Evolutionary conservation across 2,797 vertebrate species (phyloP).

Genomic region (Pipistrellus pipistrellus): DNA sequence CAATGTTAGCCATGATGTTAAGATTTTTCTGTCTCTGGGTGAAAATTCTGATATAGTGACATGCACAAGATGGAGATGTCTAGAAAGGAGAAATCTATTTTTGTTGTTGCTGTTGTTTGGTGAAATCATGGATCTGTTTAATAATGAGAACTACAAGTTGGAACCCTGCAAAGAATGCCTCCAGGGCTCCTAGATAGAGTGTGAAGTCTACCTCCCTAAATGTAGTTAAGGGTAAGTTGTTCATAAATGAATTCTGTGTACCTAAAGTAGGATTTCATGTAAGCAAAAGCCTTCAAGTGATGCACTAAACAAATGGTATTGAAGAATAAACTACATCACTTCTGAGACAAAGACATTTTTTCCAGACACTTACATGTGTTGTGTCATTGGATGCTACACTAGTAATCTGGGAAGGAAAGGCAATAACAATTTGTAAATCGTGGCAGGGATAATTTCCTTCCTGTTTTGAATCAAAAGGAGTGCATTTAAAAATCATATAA

Average conservation of each 20-base stretch:
- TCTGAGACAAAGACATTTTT: constrained; percentile 23
- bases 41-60: not conserved
- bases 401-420: not conserved
- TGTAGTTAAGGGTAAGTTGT: not conserved
- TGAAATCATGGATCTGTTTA: not conserved
- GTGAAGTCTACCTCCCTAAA: not conserved
- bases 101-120: not conserved
- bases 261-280: not conserved
- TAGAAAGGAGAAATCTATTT: not conserved
- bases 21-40: not conserved
- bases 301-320: not conserved
- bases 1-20: not conserved
- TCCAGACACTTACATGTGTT: not conserved
- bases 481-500: not conserved
- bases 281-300: not conserved
- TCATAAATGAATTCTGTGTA: not conserved
- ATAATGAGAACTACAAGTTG: not conserved
- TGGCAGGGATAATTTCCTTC: not conserved
- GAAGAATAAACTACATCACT: not conserved
- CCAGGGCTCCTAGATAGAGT: not conserved
- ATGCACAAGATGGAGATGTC: not conserved
- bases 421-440: not conserved
- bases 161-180: not conserved
- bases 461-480: not conserved
- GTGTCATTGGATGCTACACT: not conserved